Percentiles rank a stretch among this genome's conserved stretches.
phyloP scores from a whole-genome alignment of 1,140 invertebrate species.

The Drosophila nannoptera region DNA sequence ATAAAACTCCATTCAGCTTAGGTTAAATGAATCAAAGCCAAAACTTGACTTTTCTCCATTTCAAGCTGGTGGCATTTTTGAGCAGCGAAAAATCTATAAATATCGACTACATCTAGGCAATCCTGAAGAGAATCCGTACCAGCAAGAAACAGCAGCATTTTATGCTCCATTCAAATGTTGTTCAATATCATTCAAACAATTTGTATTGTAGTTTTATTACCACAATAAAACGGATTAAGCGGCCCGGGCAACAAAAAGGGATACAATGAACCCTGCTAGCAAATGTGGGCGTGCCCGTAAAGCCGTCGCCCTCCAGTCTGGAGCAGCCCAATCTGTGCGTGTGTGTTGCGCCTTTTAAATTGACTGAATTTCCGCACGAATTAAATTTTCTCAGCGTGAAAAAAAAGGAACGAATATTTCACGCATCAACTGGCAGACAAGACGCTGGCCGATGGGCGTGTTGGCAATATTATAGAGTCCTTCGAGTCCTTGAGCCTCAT shows the following conservation, averaged over 20 bases:
- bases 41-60: not conserved
- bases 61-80: constrained; percentile 8
- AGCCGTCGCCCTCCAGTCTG: constrained; percentile 24
- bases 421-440: constrained; percentile 63
- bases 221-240: constrained; percentile 77
- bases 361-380: constrained; percentile 77
- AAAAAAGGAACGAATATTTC: constrained; percentile 61
- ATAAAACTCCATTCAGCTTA: not conserved
- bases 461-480: constrained; percentile 68
- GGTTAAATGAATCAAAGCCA: not conserved
- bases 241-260: constrained; percentile 40
- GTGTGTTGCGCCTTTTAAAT: constrained; percentile 61
- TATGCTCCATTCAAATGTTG: constrained; percentile 75
- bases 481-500: constrained; percentile 29
- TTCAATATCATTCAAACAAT: constrained; percentile 76
- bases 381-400: constrained; percentile 58
- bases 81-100: constrained; percentile 30
- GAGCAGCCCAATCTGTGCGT: constrained; percentile 10
- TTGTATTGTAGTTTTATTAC: constrained; percentile 78
- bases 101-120: constrained; percentile 17
- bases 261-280: constrained; percentile 57
- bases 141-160: constrained; percentile 48
- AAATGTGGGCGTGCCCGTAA: constrained; percentile 50
- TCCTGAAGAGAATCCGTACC: constrained; percentile 6
- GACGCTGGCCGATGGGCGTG: constrained; percentile 47